Evolutionary conservation across 1,140 invertebrate species (phyloP), one percentile per base, ranked within the genome.

Genomic region (Drosophila tropicalis): DNA sequence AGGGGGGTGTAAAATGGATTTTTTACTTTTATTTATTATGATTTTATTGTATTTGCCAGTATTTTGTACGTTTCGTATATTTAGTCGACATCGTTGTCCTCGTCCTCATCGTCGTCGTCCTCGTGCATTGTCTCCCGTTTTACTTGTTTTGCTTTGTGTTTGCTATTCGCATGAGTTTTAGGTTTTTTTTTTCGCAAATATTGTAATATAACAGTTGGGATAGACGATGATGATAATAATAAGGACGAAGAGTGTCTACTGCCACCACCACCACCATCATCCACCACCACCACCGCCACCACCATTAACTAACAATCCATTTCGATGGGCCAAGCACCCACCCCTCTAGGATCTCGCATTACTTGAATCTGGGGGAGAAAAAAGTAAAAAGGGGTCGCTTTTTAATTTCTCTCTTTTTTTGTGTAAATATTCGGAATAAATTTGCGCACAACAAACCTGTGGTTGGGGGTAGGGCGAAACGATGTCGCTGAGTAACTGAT

Each of bases 1-100:
- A 90, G 89, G 87, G 87, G 44, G 87, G 87, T 90, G 87, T 90
- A 90, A 90, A 90, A 90, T 90, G 83, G 78, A 84, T 83, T 89
- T 89, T 90, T 90, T 90, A 83, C 83, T 90, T 90, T 90, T 89
- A 89, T 90, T 51, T 90, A 86, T 90, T 90, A 90, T 90, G 81
- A 90, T 90, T 90, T 87, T 90, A 90, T 85, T 90, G 81, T 90
- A 90, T 90, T 51, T 90, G 82, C 76, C 79, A 86, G 79, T 83
- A 82, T 64, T 86, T 79, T 57, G 77, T 58, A 76, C 76, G 70
- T 51, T 51, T 51, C 44, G 17, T 51, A 19, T 72, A 79, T 79
- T 76, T 79, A 76, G 77, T 64, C 61, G 44, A 36, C 55, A 41
- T 63, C 55, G 22, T 56, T 62, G 70, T 57, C 54, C 51, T 39